These are phyloP conservation scores for Brachionus asplanchnoidis DNA, from an alignment of 1,140 invertebrate species.

Conservation along the genomic window DNA sequence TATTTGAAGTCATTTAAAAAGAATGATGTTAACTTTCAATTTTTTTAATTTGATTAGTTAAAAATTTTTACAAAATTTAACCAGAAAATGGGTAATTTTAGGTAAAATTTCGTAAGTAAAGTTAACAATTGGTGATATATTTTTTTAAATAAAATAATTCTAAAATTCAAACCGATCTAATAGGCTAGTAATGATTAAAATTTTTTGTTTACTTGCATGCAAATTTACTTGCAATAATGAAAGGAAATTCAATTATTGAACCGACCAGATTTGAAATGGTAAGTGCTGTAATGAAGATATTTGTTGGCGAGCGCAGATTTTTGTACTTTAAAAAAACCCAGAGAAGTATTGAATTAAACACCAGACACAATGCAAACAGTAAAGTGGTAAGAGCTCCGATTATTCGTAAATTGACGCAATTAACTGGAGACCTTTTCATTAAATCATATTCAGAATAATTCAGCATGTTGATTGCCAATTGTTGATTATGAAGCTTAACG, in stretches of 20 bases:
- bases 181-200: background rate
- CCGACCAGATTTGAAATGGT: background rate
- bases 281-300: background rate
- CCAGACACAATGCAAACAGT: background rate
- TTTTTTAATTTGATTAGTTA: no score
- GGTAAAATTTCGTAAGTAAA: no score
- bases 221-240: conserved; percentile 9
- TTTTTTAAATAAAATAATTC: no score
- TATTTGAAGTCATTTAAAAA: no score
- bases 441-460: background rate
- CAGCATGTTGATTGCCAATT: background rate
- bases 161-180: no score
- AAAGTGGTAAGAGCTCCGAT: background rate
- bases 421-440: background rate
- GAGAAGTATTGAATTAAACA: background rate
- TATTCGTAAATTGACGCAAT: background rate
- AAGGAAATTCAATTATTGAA: conserved; percentile 7
- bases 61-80: no score
- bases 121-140: no score
- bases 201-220: background rate
- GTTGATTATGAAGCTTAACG: no score
- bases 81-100: no score
- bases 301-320: background rate
- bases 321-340: background rate
- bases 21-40: no score